Conservation (phyloP, 2,888 invertebrate species). For the Leptinotarsa tumamoca region DNA sequence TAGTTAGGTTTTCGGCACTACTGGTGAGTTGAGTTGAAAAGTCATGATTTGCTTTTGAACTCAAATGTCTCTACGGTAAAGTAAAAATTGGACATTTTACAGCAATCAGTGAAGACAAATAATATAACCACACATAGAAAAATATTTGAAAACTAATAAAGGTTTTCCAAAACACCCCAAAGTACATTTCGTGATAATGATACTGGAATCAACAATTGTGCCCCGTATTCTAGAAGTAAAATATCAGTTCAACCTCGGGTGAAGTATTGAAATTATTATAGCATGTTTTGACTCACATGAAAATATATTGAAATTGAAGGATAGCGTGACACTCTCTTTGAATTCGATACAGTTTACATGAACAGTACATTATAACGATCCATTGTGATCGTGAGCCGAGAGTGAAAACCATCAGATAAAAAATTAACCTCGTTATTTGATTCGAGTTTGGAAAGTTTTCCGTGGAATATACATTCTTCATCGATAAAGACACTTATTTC, state of each 20-base stretch:
- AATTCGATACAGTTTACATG: constrained; percentile 37
- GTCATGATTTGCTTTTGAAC: not conserved
- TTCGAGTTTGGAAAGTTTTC: not conserved
- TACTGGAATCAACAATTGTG: constrained; percentile 26
- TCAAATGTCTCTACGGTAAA: too few relatives aligned
- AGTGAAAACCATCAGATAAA: constrained; percentile 20
- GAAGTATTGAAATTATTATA: constrained; percentile 39
- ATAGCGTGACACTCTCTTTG: constrained; percentile 41
- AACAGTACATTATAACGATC: constrained; percentile 18
- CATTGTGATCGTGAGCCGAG: constrained; percentile 13
- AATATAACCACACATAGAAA: not conserved
- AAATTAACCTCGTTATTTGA: constrained; percentile 10
- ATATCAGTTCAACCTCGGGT: constrained; percentile 31
- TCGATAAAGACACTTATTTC: not conserved
- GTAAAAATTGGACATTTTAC: too few relatives aligned
- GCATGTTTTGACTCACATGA: constrained; percentile 39
- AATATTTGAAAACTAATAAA: not conserved
- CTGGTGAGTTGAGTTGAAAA: not conserved
- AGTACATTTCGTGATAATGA: constrained; percentile 7
- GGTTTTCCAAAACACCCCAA: not conserved
- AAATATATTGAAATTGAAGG: constrained; percentile 45
- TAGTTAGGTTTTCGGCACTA: too few relatives aligned
- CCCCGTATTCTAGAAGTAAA: constrained; percentile 21
- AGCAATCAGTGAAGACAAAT: too few relatives aligned
- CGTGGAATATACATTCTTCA: not conserved